Evolutionary conservation across 2,797 vertebrate species (phyloP).

Genomic region (Peromyscus aztecus): DNA sequence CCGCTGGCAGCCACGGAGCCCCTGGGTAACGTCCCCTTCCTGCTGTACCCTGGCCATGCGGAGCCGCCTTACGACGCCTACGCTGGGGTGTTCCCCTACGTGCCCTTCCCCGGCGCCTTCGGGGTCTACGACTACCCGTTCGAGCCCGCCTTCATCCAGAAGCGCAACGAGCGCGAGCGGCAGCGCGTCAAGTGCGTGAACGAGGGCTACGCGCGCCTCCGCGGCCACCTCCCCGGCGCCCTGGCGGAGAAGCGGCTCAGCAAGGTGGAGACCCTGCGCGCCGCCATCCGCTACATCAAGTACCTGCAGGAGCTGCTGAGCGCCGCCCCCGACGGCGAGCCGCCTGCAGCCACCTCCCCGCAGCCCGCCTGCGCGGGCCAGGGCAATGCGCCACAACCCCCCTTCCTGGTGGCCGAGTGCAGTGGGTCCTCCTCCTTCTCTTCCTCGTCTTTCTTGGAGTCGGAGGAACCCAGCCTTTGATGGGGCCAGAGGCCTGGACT

Average conservation of each 20-base stretch:
- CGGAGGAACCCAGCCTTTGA: constrained; percentile 78
- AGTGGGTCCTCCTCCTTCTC: constrained; percentile 55
- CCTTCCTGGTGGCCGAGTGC: neutral
- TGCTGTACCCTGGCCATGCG: constrained; percentile 86
- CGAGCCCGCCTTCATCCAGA: constrained; percentile 93
- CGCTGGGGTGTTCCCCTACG: constrained; percentile 87
- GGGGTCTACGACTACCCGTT: constrained; percentile 90
- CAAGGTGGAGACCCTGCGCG: constrained; percentile 93
- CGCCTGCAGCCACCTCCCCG: neutral
- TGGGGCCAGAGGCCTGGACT: fast-evolving
- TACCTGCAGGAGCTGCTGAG: constrained; percentile 91
- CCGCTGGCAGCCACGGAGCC: constrained; percentile 76
- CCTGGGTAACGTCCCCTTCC: constrained; percentile 85
- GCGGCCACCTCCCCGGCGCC: constrained; percentile 90
- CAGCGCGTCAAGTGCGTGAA: constrained; percentile 93
- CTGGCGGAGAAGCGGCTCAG: constrained; percentile 90
- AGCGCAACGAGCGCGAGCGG: constrained; percentile 93
- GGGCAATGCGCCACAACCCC: constrained; percentile 62
- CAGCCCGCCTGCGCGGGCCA: neutral
- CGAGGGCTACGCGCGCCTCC: constrained; percentile 91
- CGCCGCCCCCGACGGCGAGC: constrained; percentile 31
- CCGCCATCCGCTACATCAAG: constrained; percentile 93
- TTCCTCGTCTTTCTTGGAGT: constrained; percentile 79
- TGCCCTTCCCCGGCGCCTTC: constrained; percentile 88
- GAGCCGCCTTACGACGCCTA: constrained; percentile 86